Evolutionary conservation across 2,113 vertebrate genomes (phyloP), one percentile per base, ranked within the genome.

Genomic region (Albula glossodonta): DNA sequence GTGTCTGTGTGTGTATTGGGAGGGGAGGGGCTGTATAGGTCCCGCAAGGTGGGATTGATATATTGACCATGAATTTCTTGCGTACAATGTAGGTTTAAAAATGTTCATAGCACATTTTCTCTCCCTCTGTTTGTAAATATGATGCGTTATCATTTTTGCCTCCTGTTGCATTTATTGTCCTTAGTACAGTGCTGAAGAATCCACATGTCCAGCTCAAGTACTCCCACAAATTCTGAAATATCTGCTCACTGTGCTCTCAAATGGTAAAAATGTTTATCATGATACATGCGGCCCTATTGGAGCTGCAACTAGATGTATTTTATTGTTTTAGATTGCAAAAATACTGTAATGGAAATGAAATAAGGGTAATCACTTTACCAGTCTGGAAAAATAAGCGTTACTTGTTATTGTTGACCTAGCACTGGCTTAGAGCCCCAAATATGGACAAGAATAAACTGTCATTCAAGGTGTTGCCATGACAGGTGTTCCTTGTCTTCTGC

Each of bases 1-100:
- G 90, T 87, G 88, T 91, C 89, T 93, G 89, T 74, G 88, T 93
- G 93, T 92, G 94, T 96, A 94, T 94, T 94, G 94, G 92, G 93
- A 81, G 85, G 49, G 78, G 78, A 78, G 86, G 88, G 86, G 88
- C 13, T 60, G 41, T 22, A 50, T 25, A 82, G 50, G 19, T 13
- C 51, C 53, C 22, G 17, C 48, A 51, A n/a, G 19, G 19, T 7
- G 57, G 31, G 31, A 41, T 41, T 51, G 50, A 70, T 5, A 51
- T 66, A 5, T 13, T 70, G 49, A 22, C 17, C 17, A 78, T 82
- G 80, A 50, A 78, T 86, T 77, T 66, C 81, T 86, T 17, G 80
- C 51, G 63, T 86, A 78, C 50, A 85, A 57, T 80, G n/a, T 63
- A 60, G 51, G 63, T 85, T 80, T 77, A 63, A 19, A 80, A 53